phyloP scores from a whole-genome alignment of 2,888 invertebrate genomes.

The Proisotoma minuta region DNA sequence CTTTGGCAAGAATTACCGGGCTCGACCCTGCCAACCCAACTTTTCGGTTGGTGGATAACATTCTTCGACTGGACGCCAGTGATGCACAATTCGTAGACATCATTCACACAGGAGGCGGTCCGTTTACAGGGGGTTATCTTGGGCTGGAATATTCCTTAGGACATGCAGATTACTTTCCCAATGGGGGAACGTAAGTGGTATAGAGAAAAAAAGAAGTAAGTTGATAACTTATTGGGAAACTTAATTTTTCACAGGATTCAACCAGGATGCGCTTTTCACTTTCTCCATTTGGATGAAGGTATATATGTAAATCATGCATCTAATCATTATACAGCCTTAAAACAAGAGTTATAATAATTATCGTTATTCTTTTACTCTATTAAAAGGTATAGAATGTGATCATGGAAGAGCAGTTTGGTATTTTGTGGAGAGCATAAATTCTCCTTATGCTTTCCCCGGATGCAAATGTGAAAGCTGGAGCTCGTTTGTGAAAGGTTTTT shows the following conservation, averaged over 20 bases:
- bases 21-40: constrained; percentile 50
- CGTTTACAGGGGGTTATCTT: constrained; percentile 32
- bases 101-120: constrained; percentile 49
- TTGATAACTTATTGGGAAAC: too few species aligned
- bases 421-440: constrained; percentile 24
- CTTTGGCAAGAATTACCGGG: constrained; percentile 40
- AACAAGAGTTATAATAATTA: not conserved
- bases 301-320: not conserved
- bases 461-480: constrained; percentile 26
- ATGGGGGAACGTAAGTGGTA: constrained; percentile 46
- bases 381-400: constrained; percentile 26
- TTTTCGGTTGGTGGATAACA: constrained; percentile 46
- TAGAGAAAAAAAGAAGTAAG: too few species aligned
- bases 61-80: constrained; percentile 48
- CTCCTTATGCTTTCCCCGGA: constrained; percentile 19
- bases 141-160: constrained; percentile 48
- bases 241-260: constrained; percentile 2
- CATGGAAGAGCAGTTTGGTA: constrained; percentile 24
- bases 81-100: constrained; percentile 50
- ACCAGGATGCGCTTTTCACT: constrained; percentile 14
- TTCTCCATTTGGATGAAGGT: constrained; percentile 16
- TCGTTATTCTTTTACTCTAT: constrained; percentile 4
- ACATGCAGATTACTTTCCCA: constrained; percentile 50
- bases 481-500: constrained; percentile 17
- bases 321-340: not conserved